Evolutionary conservation across 1,140 invertebrate genomes (phyloP), one percentile per base, ranked within the genome.

Genomic region (Cydia fagiglandana): DNA sequence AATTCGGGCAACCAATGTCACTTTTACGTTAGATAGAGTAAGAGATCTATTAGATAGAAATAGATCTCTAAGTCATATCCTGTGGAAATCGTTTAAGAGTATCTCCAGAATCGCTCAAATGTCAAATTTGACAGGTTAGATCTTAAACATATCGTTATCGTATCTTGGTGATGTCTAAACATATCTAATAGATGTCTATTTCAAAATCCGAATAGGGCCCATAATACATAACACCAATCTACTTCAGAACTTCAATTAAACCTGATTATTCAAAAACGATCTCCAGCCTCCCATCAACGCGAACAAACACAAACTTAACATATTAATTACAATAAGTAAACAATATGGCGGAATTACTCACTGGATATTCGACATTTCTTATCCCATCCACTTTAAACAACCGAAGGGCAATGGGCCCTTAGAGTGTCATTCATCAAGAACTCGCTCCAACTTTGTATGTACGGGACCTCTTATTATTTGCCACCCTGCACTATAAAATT

Each of bases 341-440:
- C 87, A 87, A 79, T 84, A 82, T 82, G 78, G 77, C 78, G 80
- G 87, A 84, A 91, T 90, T 91, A 91, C 91, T 91, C 89, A 91
- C 88, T 79, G 84, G 88, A 87, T 86, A 91, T 88, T 88, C 90
- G 87, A 90, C 88, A 86, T 91, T 93, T 91, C 91, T 93, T 93
- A 91, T 92, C 91, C 85, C 84, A 85, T 86, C 89, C 89, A 88
- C 86, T 91, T 92, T 90, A 92, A 92, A 91, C 91, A 87, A 89
- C 89, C 89, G 89, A 92, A 92, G 91, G 91, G 91, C 90, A 91
- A 92, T 92, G 90, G 91, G 86, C 83, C 91, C 91, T 82, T 82
- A 41, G 91, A 93, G 91, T 93, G 91, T 93, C 91, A 91, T 93
- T 91, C 91, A 93, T 93, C 91, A 93, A 91, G 85, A 87, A 90